Evolutionary conservation across 1,140 invertebrate genomes (phyloP), one percentile per base, ranked within the genome.

Genomic region (Lordiphosa stackelbergi): DNA sequence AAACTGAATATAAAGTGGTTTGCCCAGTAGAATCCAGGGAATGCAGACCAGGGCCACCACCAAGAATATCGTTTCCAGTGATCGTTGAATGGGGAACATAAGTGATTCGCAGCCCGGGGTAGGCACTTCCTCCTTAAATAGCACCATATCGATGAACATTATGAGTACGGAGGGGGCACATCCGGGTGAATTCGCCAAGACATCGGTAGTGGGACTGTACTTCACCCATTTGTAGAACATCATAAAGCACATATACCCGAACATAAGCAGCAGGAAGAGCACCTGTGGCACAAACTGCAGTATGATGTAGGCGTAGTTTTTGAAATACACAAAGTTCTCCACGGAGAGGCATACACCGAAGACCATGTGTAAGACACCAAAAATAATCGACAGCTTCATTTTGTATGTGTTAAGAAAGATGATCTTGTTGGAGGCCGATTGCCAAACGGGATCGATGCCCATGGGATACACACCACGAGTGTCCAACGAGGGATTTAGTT

Each of bases 381-480:
- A 93, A 66, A 99, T 97, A 53, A 99, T 96, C 8, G 97, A 98
- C 13, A 98, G 89, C 87, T 99, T 99, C 98, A 99, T 99, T 90
- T 99, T 99, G 89, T 95, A 97, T 0, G 97, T 97, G 89, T 99
- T 99, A n/a, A 97, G 89, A 89, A 98, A 99, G 34, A 96, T 94
- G 72, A 99, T 98, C 89, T 99, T 99, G 89, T 99, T 99, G 49
- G 92, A 90, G 4, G 97, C 92, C 48, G 96, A 85, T 89, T 97
- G 93, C 96, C 96, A 97, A 51, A 94, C 91, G 9, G 96, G 96
- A 90, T 97, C 96, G 2, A 85, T 56, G 31, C 81, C 87, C 77
- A 86, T 70, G 4, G 69, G 71, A 47, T 79, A 83, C 34, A 70
- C 64, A 1, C 70, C 65, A 10, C 88, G 69, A 0, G 74, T 73